phyloP scores from a whole-genome alignment of 2,113 vertebrate genomes.

The Ameiurus melas region DNA sequence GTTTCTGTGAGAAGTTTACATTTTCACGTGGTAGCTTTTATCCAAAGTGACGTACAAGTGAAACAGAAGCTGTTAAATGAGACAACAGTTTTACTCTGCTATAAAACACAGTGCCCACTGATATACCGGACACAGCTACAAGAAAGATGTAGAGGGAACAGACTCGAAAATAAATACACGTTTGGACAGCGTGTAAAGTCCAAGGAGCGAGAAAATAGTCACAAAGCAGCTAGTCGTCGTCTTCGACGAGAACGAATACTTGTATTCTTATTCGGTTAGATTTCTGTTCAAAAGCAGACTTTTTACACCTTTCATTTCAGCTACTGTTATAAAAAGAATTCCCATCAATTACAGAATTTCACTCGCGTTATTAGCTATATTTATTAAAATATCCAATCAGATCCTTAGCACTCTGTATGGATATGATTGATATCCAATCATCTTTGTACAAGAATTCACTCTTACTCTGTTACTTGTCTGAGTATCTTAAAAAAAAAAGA shows the following conservation, averaged over 20 bases:
- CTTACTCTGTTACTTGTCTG: background rate
- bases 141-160: background rate
- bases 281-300: background rate
- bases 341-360: background rate
- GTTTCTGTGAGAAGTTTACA: background rate
- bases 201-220: background rate
- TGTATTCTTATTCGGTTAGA: background rate
- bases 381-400: background rate
- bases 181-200: background rate
- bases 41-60: background rate
- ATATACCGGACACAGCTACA: background rate
- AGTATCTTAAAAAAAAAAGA: too few relatives aligned
- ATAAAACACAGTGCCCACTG: background rate
- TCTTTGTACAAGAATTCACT: background rate
- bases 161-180: background rate
- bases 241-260: background rate
- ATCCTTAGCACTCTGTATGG: background rate
- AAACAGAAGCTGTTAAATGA: background rate
- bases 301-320: background rate
- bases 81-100: background rate
- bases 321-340: too few relatives aligned
- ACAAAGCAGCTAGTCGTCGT: background rate
- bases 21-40: background rate
- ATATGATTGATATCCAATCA: background rate
- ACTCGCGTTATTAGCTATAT: background rate